Evolutionary conservation across 2,113 vertebrate species (phyloP).

Genomic region (Pipra filicauda): DNA sequence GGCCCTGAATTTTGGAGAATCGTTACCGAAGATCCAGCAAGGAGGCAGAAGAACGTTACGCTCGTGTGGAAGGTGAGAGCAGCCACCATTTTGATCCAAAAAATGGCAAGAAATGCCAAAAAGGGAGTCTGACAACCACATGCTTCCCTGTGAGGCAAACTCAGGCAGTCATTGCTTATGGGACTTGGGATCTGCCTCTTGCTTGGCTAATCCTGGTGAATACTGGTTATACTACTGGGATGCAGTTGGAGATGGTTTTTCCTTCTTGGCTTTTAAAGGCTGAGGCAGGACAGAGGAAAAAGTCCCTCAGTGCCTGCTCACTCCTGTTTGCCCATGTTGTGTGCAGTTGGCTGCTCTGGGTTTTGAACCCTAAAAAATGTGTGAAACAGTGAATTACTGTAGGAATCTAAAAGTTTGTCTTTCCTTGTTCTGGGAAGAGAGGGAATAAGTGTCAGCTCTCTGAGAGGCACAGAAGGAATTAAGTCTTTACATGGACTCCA

Average conservation of each 20-base stretch:
- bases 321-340: neutral
- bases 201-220: neutral
- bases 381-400: neutral
- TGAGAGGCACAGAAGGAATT: neutral
- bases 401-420: neutral
- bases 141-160: neutral
- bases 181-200: neutral
- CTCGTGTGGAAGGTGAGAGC: constrained; percentile 87
- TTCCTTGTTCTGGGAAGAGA: neutral
- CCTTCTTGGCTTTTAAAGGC: neutral
- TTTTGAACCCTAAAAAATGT: neutral
- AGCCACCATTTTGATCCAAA: neutral
- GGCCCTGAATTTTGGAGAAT: constrained; percentile 92
- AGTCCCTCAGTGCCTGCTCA: neutral
- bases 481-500: neutral
- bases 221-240: neutral
- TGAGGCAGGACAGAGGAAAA: neutral
- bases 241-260: neutral
- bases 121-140: neutral
- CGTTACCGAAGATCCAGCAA: constrained; percentile 67
- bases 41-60: constrained; percentile 80
- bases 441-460: neutral
- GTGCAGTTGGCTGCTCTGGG: neutral
- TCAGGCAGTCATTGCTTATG: neutral
- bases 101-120: neutral